Conservation (phyloP, 2,888 invertebrate genomes). For the Lithophane semibrunnea region DNA sequence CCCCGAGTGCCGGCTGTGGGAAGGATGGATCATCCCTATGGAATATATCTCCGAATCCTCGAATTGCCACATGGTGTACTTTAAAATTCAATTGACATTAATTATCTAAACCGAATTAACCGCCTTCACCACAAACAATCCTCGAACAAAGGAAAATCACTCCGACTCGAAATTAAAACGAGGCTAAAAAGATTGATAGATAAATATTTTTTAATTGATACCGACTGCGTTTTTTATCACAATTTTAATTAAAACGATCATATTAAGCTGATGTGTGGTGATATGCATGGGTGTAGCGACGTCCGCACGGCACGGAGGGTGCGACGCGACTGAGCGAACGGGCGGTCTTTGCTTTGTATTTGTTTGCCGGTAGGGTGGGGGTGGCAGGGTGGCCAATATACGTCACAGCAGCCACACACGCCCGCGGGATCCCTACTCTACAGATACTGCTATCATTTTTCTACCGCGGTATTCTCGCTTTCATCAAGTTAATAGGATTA, state of each 20-base stretch:
- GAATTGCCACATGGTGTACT: slow-evolving; percentile 91
- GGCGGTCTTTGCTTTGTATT: slow-evolving; percentile 74
- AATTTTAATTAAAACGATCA: slow-evolving; percentile 79
- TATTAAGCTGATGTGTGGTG: slow-evolving; percentile 78
- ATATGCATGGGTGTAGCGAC: slow-evolving; percentile 74
- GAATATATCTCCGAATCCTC: slow-evolving; percentile 95
- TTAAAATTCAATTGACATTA: slow-evolving; percentile 60
- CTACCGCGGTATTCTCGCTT: slow-evolving; percentile 48
- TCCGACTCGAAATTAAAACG: slow-evolving; percentile 46
- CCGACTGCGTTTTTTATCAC: slow-evolving; percentile 71
- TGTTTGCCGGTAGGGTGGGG: slow-evolving; percentile 72
- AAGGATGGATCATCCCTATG: slow-evolving; percentile 95
- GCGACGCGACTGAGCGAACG: slow-evolving; percentile 82
- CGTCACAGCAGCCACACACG: slow-evolving; percentile 75
- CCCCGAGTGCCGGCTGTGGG: slow-evolving; percentile 93
- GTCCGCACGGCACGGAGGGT: slow-evolving; percentile 82
- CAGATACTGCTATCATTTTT: slow-evolving; percentile 71
- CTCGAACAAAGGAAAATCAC: slow-evolving; percentile 61
- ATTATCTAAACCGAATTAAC: slow-evolving; percentile 60
- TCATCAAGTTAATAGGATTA: slow-evolving; percentile 59
- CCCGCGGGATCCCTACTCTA: slow-evolving; percentile 71
- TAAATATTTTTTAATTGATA: slow-evolving; percentile 59
- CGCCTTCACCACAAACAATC: slow-evolving; percentile 42
- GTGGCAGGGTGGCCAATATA: slow-evolving; percentile 69
- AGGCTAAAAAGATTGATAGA: slow-evolving; percentile 17